A percentile compares a stretch with the other conserved stretches of the same genome.
Evolutionary conservation across 2,797 vertebrate species (phyloP).

Genomic region (Discoglossus pictus): DNA sequence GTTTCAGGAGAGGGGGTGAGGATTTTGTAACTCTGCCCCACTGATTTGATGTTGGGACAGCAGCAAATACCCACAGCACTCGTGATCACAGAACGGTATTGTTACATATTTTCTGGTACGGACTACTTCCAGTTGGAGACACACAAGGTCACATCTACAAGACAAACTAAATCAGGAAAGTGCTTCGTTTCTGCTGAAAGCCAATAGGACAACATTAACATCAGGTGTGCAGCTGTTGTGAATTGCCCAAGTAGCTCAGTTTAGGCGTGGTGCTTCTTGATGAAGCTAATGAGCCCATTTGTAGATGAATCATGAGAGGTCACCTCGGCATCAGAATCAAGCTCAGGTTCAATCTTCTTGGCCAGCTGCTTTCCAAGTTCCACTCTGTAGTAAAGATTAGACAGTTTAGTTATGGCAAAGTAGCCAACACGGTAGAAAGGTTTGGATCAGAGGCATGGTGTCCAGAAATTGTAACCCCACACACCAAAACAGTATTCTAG

Average conservation of each 20-base stretch:
- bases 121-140: constrained; percentile 22
- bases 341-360: constrained; percentile 95
- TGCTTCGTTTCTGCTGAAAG: constrained; percentile 31
- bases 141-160: constrained; percentile 19
- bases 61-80: no score
- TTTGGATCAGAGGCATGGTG: no score
- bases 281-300: constrained; percentile 93
- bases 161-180: constrained; percentile 39
- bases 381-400: constrained; percentile 71
- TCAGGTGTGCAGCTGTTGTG: not conserved
- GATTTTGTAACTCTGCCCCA: not conserved
- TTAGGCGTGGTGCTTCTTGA: constrained; percentile 88
- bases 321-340: constrained; percentile 78
- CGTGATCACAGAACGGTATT: constrained; percentile 4
- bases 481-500: not conserved
- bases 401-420: not conserved
- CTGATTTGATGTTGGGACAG: no score
- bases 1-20: not conserved
- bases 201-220: constrained; percentile 6
- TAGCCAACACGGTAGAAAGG: no score
- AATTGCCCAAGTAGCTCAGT: constrained; percentile 39
- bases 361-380: constrained; percentile 95
- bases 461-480: not conserved
- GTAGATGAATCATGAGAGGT: constrained; percentile 93
- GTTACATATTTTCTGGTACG: not conserved